Base-by-base conservation (phyloP, 2,888 invertebrate genomes). In the Anarsia innoxiella region DNA sequence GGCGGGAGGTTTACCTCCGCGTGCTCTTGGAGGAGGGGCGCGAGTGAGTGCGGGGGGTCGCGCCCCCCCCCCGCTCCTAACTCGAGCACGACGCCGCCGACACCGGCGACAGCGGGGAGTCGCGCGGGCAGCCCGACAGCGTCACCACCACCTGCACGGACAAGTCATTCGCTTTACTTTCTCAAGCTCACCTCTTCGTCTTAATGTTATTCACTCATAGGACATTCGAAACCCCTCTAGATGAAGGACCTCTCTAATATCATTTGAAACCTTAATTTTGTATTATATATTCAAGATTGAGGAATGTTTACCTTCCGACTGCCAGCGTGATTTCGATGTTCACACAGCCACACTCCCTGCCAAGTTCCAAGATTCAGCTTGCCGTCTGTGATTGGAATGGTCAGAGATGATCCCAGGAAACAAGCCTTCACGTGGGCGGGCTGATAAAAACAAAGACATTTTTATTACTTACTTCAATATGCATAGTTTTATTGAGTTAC, bases 311-410 rank as follows among this genome's bases (percentile, higher is more conserved):
- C 83, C 88, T 96, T 96, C 61, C 96, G 90, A 73, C 95, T 95
- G 62, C 96, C 96, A 56, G 96, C 97, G 72, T 94, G 94, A 87
- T 97, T 95, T 69, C 98, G 91, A 86, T 98, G 98, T 83, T 98
- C 98, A 86, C 97, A 97, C 59, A 98, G 89, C 97, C 97, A 98
- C 52, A 98, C 93, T 48, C 98, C 97, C 86, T 97, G 97, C 97
- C 97, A 98, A 60, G 96, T 96, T 56, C 97, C 97, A 64, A 97
- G 87, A 71, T 96, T 95, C 65, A 97, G 87, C 82, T 95, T 95
- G 59, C 97, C 97, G 66, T 97, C 95, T 53, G 96, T 95, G 72
- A 98, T 96, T 51, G 97, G 97, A 74, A 98, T 94, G 63, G 95
- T 96, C 70, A 98, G 87, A 53, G 95, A 96, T 51, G 96, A 95